phyloP scores from a whole-genome alignment of 2,113 vertebrate genomes.

The Paramisgurnus dabryanus region DNA sequence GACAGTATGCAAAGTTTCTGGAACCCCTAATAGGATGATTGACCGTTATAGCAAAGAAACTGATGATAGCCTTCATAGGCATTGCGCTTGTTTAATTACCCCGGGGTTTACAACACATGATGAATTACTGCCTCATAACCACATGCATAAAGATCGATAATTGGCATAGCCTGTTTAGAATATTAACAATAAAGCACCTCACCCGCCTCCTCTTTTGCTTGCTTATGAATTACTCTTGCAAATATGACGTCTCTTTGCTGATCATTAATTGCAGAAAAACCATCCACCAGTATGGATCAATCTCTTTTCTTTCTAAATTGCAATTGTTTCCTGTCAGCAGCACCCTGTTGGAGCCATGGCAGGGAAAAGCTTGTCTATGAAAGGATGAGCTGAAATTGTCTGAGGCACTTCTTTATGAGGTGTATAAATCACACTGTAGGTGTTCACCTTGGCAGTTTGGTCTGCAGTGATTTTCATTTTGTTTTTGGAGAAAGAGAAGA shows the following conservation, averaged over 20 bases:
- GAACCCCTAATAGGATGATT: constrained; percentile 72
- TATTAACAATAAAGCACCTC: constrained; percentile 55
- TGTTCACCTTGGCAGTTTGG: constrained; percentile 48
- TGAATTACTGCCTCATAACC: constrained; percentile 65
- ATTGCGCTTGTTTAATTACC: constrained; percentile 73
- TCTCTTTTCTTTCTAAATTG: constrained; percentile 47
- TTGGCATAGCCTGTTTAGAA: constrained; percentile 65
- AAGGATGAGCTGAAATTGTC: constrained; percentile 40
- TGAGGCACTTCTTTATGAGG: constrained; percentile 37
- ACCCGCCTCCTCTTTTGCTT: constrained; percentile 25
- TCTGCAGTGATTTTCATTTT: constrained; percentile 38
- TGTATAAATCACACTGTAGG: constrained; percentile 47
- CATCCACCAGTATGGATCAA: constrained; percentile 41
- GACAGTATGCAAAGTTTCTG: constrained; percentile 66
- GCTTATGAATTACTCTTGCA: constrained; percentile 45
- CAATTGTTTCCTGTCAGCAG: constrained; percentile 18
- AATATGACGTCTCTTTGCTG: not conserved
- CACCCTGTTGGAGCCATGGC: not conserved
- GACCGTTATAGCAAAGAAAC: constrained; percentile 67
- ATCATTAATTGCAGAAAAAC: constrained; percentile 46
- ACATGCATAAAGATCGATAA: constrained; percentile 73
- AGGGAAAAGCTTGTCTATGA: constrained; percentile 22
- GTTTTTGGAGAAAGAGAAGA: constrained; percentile 57
- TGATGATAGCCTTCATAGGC: constrained; percentile 72
- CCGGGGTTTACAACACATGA: constrained; percentile 69